Evolutionary conservation across 2,113 vertebrate genomes (phyloP).

Genomic region (Turdus rufiventris): DNA sequence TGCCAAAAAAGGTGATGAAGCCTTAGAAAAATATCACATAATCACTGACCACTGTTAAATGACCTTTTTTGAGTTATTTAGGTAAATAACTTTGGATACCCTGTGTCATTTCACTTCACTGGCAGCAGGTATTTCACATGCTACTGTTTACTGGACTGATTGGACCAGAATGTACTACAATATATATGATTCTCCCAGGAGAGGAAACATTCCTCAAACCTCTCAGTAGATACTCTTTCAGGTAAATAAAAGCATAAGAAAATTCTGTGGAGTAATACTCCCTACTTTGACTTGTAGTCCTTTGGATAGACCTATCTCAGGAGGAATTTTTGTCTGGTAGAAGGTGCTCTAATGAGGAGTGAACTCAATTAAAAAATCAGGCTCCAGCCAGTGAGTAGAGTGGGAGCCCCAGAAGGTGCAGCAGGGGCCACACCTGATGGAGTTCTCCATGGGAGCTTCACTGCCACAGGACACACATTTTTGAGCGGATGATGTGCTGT

Average conservation of each 20-base stretch:
- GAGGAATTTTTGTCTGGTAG: neutral
- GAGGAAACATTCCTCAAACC: neutral
- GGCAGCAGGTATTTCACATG: neutral
- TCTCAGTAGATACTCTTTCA: neutral
- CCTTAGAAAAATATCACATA: neutral
- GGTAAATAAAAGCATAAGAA: neutral
- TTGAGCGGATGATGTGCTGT: neutral
- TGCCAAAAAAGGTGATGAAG: neutral
- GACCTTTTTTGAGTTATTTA: neutral
- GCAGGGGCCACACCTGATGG: neutral
- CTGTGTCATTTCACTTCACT: neutral
- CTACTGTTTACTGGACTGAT: neutral
- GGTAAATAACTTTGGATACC: neutral
- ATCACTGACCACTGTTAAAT: neutral
- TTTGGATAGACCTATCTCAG: neutral
- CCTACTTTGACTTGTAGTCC: neutral
- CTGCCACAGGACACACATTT: neutral
- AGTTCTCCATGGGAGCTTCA: accelerated
- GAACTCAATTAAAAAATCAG: neutral
- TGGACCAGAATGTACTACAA: neutral
- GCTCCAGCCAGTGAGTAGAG: neutral
- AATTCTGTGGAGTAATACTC: neutral
- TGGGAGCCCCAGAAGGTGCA: neutral
- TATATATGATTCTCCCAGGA: neutral
- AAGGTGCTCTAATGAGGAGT: neutral